Evolutionary conservation across 2,888 invertebrate species (phyloP), one percentile per base, ranked within the genome.

Genomic region (Trichogramma evanescens): DNA sequence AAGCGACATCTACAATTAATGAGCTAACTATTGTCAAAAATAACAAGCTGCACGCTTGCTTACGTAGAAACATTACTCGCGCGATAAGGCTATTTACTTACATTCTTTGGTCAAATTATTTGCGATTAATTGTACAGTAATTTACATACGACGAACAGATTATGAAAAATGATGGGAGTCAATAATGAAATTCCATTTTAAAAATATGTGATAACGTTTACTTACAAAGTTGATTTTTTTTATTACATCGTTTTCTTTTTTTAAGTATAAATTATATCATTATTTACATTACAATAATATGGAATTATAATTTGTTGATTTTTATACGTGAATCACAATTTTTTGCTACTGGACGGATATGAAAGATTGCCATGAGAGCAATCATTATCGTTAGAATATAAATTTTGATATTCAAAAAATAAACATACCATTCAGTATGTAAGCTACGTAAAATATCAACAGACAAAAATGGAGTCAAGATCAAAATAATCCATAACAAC

Each of bases 171-270:
- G 26, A 26, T 26, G 26, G 26, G 26, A 26, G 26, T 26, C 26
- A 26, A 26, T 26, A 53, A 53, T 44, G 8, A 45, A 59, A 59
- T 54, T n/a, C 57, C 9, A 50, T 44, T 65, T 62, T 54, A 61
- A 61, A 66, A 66, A 70, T 69, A 70, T 73, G 67, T 64, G 65
- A 69, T 67, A 72, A 71, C 68, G 67, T 72, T 72, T 72, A 72
- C 70, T 72, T 70, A 70, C 69, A 69, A 69, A 66, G 59, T 61
- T 59, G 26, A 26, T 26, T 26, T 26, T 26, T 26, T 26, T 26
- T 26, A 26, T 26, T 26, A 26, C 26, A 26, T 26, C 26, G 26
- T 26, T 26, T 26, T 26, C 26, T 26, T 26, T 26, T 13, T 26
- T 26, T 26, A 26, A 2, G 26, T 26, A 26, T 26, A 26, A 26